A percentile compares a stretch with the other conserved stretches of the same genome.
Evolutionary conservation across 92 coral and sea anemone genomes (phyloP).

Genomic region (Epizoanthus illoricatus): DNA sequence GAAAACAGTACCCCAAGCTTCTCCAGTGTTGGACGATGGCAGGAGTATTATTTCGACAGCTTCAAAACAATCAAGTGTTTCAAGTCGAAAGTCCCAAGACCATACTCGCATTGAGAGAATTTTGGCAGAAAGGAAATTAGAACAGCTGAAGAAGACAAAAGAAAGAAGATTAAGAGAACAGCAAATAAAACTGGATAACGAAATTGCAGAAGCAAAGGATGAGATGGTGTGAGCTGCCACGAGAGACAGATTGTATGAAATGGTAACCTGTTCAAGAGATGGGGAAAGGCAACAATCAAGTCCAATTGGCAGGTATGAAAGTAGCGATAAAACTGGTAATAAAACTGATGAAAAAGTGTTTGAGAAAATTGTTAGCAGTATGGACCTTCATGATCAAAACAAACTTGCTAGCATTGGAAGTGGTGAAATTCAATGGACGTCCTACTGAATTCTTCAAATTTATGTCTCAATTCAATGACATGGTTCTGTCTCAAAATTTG

Average conservation of each 20-base stretch:
- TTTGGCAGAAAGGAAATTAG: constrained; percentile 53
- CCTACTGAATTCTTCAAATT: constrained; percentile 41
- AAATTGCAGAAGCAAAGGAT: constrained; percentile 63
- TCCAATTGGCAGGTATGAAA: no score
- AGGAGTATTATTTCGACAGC: constrained; percentile 27
- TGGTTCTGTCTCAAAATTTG: constrained; percentile 52
- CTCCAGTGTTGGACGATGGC: neutral
- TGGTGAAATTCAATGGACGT: constrained; percentile 50
- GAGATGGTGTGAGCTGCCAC: constrained; percentile 30
- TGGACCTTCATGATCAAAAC: constrained; percentile 54
- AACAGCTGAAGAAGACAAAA: constrained; percentile 43
- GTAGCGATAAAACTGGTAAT: no score
- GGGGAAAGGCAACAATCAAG: no score
- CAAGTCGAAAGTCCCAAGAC: neutral
- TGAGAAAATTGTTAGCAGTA: constrained; percentile 33
- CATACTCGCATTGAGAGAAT: constrained; percentile 35
- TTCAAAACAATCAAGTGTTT: constrained; percentile 17
- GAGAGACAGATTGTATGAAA: no score
- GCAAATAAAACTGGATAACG: constrained; percentile 47
- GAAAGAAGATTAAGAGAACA: constrained; percentile 52
- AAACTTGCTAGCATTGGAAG: constrained; percentile 51
- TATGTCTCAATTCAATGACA: constrained; percentile 41
- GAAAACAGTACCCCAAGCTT: constrained; percentile 5
- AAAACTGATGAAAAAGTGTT: constrained; percentile 31
- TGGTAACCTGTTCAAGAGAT: no score